Evolutionary conservation across 2,797 vertebrate genomes (phyloP).

Genomic region (Micropoecilia bifurca): DNA sequence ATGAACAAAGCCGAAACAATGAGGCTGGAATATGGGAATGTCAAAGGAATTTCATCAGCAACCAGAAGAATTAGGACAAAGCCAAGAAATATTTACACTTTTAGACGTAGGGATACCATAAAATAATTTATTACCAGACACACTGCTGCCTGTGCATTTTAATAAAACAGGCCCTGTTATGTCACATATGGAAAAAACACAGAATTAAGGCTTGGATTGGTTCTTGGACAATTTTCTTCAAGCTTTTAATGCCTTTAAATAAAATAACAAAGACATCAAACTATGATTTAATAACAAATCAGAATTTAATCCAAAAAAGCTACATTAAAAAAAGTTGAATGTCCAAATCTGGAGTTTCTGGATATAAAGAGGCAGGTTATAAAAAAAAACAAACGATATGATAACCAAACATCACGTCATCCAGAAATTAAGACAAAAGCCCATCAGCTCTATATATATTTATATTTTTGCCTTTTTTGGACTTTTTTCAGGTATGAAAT

Average conservation of each 20-base stretch:
- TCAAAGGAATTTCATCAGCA: constrained; percentile 29
- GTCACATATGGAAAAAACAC: background rate
- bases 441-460: background rate
- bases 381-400: background rate
- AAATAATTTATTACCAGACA: constrained; percentile 24
- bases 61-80: constrained; percentile 21
- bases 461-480: background rate
- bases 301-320: background rate
- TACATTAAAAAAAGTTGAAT: background rate
- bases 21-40: constrained; percentile 10
- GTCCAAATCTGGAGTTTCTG: background rate
- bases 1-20: constrained; percentile 24
- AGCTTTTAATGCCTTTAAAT: background rate
- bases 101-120: background rate
- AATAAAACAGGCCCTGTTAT: background rate
- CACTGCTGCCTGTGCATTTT: constrained; percentile 10
- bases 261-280: background rate
- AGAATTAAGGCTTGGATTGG: background rate
- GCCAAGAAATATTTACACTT: constrained; percentile 10
- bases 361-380: background rate
- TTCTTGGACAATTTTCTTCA: background rate
- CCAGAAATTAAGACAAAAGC: background rate
- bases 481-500: background rate
- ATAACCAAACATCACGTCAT: background rate
- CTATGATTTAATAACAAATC: background rate